A percentile compares a stretch with the other conserved stretches of the same genome.
Evolutionary conservation across 2,113 vertebrate species (phyloP).

Genomic region (Uria aalge): DNA sequence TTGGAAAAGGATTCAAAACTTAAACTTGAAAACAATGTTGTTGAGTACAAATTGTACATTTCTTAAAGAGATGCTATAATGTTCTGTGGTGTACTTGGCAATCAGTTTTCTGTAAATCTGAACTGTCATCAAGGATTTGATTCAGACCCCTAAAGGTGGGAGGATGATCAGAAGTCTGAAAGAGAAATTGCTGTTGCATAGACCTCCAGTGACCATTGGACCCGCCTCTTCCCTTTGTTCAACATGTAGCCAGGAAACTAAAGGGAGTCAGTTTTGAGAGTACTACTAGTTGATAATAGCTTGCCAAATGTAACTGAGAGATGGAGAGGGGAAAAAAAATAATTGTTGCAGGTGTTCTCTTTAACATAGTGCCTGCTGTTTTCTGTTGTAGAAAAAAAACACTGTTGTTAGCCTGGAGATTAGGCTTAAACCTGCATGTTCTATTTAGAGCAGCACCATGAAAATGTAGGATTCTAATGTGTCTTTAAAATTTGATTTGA

Average conservation of each 20-base stretch:
- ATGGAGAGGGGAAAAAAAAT: background rate
- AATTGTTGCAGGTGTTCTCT: background rate
- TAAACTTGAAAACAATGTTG: rapidly evolving
- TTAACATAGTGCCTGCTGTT: background rate
- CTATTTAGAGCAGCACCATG: background rate
- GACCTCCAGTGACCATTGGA: background rate
- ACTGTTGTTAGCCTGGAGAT: background rate
- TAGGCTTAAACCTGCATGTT: background rate
- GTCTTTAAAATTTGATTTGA: background rate
- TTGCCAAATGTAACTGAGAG: background rate
- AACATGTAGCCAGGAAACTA: background rate
- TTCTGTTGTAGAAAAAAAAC: background rate
- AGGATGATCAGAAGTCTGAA: background rate
- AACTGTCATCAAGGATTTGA: background rate
- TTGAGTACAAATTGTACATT: rapidly evolving
- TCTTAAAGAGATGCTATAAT: background rate
- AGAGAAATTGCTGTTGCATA: background rate
- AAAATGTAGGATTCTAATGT: background rate
- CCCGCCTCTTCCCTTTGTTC: background rate
- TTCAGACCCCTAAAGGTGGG: background rate
- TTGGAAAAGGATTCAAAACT: background rate
- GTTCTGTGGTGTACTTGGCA: background rate
- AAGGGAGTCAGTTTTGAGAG: background rate
- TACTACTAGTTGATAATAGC: background rate
- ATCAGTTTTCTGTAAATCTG: background rate